Base-by-base conservation (phyloP, 2,888 invertebrate genomes). In the Coelinius sp. region DNA sequence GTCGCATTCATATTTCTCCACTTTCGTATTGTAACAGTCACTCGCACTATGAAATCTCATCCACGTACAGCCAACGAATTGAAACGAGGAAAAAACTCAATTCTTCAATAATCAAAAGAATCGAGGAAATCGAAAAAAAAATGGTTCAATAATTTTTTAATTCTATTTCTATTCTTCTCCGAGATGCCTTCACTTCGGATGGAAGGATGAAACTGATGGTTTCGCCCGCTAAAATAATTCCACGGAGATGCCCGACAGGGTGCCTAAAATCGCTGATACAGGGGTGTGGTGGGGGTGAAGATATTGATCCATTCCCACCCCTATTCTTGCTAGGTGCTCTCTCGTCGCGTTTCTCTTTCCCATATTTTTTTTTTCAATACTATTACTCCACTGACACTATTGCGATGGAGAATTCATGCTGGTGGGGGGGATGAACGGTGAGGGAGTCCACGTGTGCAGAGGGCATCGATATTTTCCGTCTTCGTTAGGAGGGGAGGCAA, bases 301-400 rank as follows among this genome's bases (percentile, higher is more conserved):
- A 73, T 78, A 78, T 78, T 78, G 78, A 78, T 78, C 77, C 56
- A 52, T 17, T 59, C 17, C 31, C 20, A 59, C 59, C 59, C 59
- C 59, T 59, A 59, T 31, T 56, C 56, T n/a, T n/a, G n/a, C 59
- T 22, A 68, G 52, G 63, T 64, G 24, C 53, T 62, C 17, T 64
- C 65, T 12, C 41, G 17, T n/a, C 25, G 24, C 17, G 0, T 41
- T 17, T 41, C 56, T 27, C 27, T 56, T 59, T 59, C 14, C 12
- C 8, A 17, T 17, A 3, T 49, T 49, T 49, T 49, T 59, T 17
- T n/a, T n/a, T n/a, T n/a, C n/a, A n/a, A n/a, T 10, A 14, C 31
- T 7, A 59, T 59, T 59, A 59, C 59, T 59, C 27, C 17, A 59
- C 59, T 59, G 59, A 59, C 59, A 59, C 59, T 59, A 59, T 59